Percentiles rank a stretch among this genome's conserved stretches.
phyloP scores from a whole-genome alignment of 2,113 vertebrate species.

The Alligator sinensis region DNA sequence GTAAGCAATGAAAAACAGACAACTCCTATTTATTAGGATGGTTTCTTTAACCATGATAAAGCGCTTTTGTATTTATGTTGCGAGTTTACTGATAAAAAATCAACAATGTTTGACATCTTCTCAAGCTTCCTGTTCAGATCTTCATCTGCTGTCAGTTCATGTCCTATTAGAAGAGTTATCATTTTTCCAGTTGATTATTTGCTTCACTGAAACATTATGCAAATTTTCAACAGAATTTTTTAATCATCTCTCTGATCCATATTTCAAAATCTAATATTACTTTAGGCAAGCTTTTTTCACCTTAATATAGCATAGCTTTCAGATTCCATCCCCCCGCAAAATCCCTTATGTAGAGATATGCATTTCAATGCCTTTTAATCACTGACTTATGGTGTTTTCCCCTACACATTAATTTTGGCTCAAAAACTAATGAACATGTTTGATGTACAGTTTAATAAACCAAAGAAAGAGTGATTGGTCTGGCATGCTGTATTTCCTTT shows the following conservation, averaged over 20 bases:
- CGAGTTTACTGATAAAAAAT: background rate
- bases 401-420: background rate
- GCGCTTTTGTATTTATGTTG: background rate
- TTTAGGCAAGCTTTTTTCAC: background rate
- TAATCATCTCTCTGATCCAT: background rate
- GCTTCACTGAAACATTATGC: background rate
- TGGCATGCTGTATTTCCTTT: conserved; percentile 35
- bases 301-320: background rate
- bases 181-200: background rate
- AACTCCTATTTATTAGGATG: background rate
- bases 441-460: conserved; percentile 24
- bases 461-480: conserved; percentile 15
- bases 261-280: background rate
- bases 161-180: background rate
- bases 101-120: background rate
- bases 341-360: background rate
- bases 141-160: background rate
- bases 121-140: background rate
- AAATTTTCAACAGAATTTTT: background rate
- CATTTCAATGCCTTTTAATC: background rate
- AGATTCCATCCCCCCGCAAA: background rate
- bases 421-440: background rate
- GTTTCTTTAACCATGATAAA: background rate
- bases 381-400: background rate
- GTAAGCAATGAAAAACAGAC: background rate